Percentiles rank a stretch among this genome's conserved stretches.
These are phyloP conservation scores for Pycnomerus fuliginosus DNA, from an alignment of 2,888 invertebrate species.

Conservation along the genomic window DNA sequence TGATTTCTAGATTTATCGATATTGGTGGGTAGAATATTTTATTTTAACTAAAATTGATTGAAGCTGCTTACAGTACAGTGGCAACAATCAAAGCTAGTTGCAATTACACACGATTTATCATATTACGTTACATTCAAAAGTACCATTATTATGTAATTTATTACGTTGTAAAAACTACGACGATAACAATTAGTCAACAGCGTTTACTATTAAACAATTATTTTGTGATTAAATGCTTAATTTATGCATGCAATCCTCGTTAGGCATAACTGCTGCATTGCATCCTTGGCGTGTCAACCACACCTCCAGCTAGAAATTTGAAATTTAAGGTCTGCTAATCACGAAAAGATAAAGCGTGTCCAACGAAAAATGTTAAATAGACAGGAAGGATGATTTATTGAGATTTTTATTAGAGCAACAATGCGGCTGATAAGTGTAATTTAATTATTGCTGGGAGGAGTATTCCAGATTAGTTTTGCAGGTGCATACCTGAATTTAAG, in stretches of 20 bases:
- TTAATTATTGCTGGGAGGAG: conserved; percentile 18
- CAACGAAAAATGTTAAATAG: conserved; percentile 6
- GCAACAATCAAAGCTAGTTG: conserved; percentile 21
- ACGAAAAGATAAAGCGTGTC: too few species aligned
- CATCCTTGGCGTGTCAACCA: too few species aligned
- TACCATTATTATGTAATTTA: conserved; percentile 25
- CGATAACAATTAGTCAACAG: conserved; percentile 19
- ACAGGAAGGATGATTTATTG: conserved; percentile 13
- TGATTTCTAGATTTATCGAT: too few species aligned
- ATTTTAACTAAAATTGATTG: too few species aligned
- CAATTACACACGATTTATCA: conserved; percentile 25
- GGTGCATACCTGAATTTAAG: conserved; percentile 4
- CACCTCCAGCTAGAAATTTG: too few species aligned
- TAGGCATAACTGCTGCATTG: too few species aligned
- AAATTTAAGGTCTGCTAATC: too few species aligned
- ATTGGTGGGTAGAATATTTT: too few species aligned
- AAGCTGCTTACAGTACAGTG: conserved; percentile 8
- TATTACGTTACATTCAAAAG: conserved; percentile 14
- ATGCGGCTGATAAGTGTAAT: conserved; percentile 16
- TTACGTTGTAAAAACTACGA: conserved; percentile 18
- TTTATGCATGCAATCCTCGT: conserved; percentile 9
- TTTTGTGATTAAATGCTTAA: conserved; percentile 16
- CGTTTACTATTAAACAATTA: conserved; percentile 17
- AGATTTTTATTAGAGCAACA: conserved; percentile 3
- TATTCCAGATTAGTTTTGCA: conserved; percentile 19